These are phyloP conservation scores for Diuraphis noxia DNA, from an alignment of 1,140 invertebrate species.

Conservation along the genomic window DNA sequence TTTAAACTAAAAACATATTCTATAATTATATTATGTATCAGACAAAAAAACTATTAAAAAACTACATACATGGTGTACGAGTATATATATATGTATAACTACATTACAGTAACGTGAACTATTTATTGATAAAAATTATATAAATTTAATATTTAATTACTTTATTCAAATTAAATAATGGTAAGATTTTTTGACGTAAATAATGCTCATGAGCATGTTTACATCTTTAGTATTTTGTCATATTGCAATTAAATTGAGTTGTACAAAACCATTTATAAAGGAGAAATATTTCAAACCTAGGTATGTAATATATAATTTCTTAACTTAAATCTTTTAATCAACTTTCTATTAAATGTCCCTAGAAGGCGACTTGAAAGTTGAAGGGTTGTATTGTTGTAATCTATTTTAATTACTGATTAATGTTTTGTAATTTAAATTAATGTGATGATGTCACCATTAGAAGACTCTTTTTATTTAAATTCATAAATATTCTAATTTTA, in stretches of 20 bases:
- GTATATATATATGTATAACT: not conserved
- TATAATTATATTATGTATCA: not conserved
- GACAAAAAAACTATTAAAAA: not conserved
- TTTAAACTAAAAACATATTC: not conserved
- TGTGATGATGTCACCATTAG: not conserved
- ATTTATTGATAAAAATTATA: not conserved
- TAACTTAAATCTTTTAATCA: conserved; percentile 4
- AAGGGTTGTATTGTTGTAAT: conserved; percentile 6
- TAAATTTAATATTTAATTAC: not conserved
- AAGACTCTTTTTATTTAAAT: not conserved
- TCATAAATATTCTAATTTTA: not conserved
- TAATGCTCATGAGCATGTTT: not conserved
- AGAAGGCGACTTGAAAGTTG: not conserved
- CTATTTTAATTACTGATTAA: not conserved
- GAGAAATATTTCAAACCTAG: not conserved
- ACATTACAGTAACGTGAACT: not conserved
- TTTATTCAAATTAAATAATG: not conserved
- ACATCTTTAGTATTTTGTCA: not conserved
- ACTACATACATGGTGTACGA: not conserved
- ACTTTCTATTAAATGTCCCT: not conserved
- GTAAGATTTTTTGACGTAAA: not conserved
- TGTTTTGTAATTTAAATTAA: not conserved
- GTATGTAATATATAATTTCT: not conserved
- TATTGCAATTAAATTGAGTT: not conserved
- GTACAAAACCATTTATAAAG: not conserved